Base-by-base conservation (phyloP, 2,888 invertebrate genomes). In the Clostera curtula region DNA sequence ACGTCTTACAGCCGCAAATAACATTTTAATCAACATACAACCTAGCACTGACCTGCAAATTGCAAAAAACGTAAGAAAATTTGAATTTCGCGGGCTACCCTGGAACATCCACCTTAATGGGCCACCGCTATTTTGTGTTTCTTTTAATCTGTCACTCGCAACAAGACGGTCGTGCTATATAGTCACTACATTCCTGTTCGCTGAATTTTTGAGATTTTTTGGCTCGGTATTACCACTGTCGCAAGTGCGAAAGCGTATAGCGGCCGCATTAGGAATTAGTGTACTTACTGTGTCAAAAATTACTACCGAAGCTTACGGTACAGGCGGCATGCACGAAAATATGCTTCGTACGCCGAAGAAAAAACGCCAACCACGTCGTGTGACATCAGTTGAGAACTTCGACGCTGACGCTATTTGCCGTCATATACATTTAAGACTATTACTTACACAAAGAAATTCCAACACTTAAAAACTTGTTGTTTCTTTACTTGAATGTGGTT, bases 241-340 rank as follows among this genome's bases (percentile, higher is more conserved):
- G 24, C 29, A 34, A 29, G 34, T 34, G 22, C 26, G 24, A 34
- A 24, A 29, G n/a, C 27, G 34, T 20, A 20, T 34, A 30, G 34
- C 29, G 17, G 29, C 26, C 19, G 32, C 32, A 12, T 27, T 32
- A 24, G 24, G 23, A 11, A 33, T 33, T 14, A 29, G 33, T 29
- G 24, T 5, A 13, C 23, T 19, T 8, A 29, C 25, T 8, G 18
- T 25, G 4, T 6, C 25, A 12, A 33, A 29, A 29, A 29, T 29
- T 16, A 20, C 18, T 7, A 25, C 12, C 18, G 28, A 27, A 29
- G 25, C 12, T 12, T 29, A 25, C 19, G 25, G 30, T n/a, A 25
- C 12, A 6, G 14, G 22, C 14, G 23, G 30, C 25, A 26, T 21
- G 18, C 8, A 18, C 11, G 16, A 26, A 18, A 31, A 31, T 18